These are phyloP conservation scores for Coptodon bakossiorum DNA, from an alignment of 2,113 vertebrate species.

Conservation along the genomic window DNA sequence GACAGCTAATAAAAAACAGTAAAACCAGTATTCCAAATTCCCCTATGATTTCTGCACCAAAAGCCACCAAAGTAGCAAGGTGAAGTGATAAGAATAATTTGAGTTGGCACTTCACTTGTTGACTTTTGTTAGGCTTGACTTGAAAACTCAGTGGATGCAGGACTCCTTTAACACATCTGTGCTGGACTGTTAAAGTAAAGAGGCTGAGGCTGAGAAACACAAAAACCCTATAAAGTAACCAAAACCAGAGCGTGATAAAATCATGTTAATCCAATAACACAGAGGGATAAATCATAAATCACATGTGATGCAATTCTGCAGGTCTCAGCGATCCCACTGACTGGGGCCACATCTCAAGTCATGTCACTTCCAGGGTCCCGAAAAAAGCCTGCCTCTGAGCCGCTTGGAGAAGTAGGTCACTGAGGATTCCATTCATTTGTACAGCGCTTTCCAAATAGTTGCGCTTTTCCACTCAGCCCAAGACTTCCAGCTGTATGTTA, in stretches of 20 bases:
- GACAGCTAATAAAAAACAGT: background rate
- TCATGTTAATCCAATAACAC: background rate
- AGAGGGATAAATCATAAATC: background rate
- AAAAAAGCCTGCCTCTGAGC: slow-evolving; percentile 66
- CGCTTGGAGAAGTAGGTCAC: slow-evolving; percentile 65
- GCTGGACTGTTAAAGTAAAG: background rate
- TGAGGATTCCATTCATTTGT: slow-evolving; percentile 72
- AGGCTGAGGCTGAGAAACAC: background rate
- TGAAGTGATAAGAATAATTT: background rate
- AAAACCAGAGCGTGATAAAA: background rate
- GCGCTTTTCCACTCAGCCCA: slow-evolving; percentile 59
- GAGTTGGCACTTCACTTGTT: background rate
- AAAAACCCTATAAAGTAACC: background rate
- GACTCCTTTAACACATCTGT: background rate
- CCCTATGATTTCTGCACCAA: background rate
- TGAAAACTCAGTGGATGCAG: background rate
- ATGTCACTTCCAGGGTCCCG: slow-evolving; percentile 37
- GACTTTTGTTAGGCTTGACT: background rate
- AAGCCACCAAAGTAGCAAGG: background rate
- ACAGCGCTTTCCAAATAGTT: slow-evolving; percentile 67
- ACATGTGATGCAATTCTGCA: background rate
- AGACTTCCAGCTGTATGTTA: slow-evolving; percentile 61
- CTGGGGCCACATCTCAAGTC: background rate
- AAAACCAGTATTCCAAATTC: background rate
- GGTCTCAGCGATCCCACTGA: background rate